Percentiles rank a stretch among this genome's conserved stretches.
These are phyloP conservation scores for Pachyseris speciosa DNA, from an alignment of 64 coral and sea anemone species.

Conservation along the genomic window DNA sequence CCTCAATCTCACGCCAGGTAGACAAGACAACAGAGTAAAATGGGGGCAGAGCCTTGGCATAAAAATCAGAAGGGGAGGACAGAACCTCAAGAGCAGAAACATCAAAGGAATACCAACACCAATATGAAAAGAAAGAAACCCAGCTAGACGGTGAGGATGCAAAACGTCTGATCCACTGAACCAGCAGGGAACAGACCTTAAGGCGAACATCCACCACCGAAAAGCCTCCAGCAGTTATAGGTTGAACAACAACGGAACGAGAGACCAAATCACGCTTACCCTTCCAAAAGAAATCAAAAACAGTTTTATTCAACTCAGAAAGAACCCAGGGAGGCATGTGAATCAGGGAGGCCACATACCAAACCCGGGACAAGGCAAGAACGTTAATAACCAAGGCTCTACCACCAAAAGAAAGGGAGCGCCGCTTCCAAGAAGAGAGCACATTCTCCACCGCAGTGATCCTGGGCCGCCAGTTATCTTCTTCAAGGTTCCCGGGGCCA, in stretches of 20 bases:
- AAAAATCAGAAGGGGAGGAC: not conserved
- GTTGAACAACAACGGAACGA: not conserved
- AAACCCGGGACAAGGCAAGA: conserved; percentile 6
- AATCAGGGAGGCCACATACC: not conserved
- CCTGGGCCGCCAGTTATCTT: not conserved
- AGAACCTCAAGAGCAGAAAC: not conserved
- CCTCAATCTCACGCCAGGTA: not conserved
- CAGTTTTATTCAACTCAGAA: not conserved
- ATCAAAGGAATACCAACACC: not conserved
- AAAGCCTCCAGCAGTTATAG: not conserved
- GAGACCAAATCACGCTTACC: conserved; percentile 25
- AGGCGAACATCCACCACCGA: not conserved
- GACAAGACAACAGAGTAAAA: not conserved
- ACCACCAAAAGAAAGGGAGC: not conserved
- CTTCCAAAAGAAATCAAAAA: conserved; percentile 9
- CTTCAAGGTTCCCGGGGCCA: not conserved
- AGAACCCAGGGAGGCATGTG: not conserved
- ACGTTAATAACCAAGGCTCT: conserved; percentile 31
- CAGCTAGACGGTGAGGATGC: not conserved
- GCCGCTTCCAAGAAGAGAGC: not conserved
- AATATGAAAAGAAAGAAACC: not conserved
- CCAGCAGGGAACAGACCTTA: not conserved
- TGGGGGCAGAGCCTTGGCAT: not conserved
- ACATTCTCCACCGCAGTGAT: not conserved
- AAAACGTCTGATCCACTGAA: conserved; percentile 14